Evolutionary conservation across 92 coral and sea anemone species (phyloP).

Genomic region (Virgularia gustaviana): DNA sequence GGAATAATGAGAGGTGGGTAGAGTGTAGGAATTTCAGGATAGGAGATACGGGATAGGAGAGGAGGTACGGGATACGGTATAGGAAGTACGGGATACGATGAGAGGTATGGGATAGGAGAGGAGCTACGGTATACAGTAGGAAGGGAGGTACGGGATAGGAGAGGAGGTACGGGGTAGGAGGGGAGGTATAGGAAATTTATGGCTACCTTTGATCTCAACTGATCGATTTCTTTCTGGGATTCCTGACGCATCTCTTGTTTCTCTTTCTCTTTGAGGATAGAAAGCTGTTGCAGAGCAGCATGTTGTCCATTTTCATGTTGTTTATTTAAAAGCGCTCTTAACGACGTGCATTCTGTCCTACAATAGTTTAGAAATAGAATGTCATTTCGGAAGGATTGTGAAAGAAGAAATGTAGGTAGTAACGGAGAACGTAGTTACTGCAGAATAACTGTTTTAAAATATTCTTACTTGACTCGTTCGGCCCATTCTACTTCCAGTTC

Average conservation of each 20-base stretch:
- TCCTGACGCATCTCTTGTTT: conserved; percentile 67
- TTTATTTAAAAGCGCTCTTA: conserved; percentile 66
- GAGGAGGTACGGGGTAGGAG: too few species aligned
- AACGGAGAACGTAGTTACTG: background rate
- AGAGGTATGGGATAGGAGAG: too few species aligned
- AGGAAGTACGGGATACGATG: too few species aligned
- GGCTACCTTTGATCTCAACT: conserved; percentile 70
- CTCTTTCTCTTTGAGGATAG: conserved; percentile 62
- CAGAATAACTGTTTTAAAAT: background rate
- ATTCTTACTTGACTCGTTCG: conserved; percentile 67
- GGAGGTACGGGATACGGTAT: too few species aligned
- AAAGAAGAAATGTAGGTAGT: background rate
- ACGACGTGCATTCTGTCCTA: conserved; percentile 70
- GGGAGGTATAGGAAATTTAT: too few species aligned
- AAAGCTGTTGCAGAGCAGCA: conserved; percentile 64
- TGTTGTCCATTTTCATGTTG: conserved; percentile 70
- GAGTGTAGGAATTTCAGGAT: too few species aligned
- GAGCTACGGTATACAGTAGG: too few species aligned
- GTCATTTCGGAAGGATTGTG: background rate
- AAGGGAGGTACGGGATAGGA: too few species aligned
- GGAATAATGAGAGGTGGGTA: too few species aligned
- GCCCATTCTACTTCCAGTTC: conserved; percentile 79
- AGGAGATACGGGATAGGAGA: too few species aligned
- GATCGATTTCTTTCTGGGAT: conserved; percentile 68
- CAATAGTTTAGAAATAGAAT: background rate